These are phyloP conservation scores for Symphodus melops DNA, from an alignment of 2,113 vertebrate species.

Conservation along the genomic window DNA sequence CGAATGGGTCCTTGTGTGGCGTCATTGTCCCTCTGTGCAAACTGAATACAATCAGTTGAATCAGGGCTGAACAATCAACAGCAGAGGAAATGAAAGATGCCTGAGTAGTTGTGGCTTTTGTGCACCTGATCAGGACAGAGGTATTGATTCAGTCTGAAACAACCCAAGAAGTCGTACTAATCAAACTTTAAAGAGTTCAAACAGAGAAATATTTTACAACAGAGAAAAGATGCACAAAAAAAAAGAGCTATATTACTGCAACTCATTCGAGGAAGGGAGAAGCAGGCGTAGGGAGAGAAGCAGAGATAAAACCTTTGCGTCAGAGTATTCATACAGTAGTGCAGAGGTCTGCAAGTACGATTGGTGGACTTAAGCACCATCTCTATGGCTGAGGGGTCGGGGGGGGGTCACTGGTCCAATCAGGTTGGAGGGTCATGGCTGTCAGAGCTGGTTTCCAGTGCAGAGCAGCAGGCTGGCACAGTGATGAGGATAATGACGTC, in stretches of 20 bases:
- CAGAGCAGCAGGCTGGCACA: conserved; percentile 78
- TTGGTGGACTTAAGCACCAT: conserved; percentile 75
- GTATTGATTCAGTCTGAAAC: conserved; percentile 68
- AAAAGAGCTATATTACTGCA: conserved; percentile 30
- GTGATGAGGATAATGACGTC: conserved; percentile 78
- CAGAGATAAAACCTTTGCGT: conserved; percentile 50
- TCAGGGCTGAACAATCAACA: conserved; percentile 75
- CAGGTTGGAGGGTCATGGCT: conserved; percentile 75
- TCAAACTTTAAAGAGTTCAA: conserved; percentile 54
- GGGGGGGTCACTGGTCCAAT: conserved; percentile 68
- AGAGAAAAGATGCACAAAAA: conserved; percentile 47
- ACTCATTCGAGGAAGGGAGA: conserved; percentile 41
- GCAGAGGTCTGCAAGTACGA: conserved; percentile 75
- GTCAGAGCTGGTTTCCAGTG: conserved; percentile 77
- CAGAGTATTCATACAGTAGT: conserved; percentile 59
- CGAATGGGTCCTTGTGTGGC: conserved; percentile 41
- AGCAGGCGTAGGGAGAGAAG: conserved; percentile 47
- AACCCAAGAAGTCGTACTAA: conserved; percentile 59
- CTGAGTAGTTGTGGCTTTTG: conserved; percentile 78
- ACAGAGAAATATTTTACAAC: conserved; percentile 66
- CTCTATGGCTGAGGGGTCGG: conserved; percentile 73
- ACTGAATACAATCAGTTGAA: conserved; percentile 75
- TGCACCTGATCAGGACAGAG: conserved; percentile 77
- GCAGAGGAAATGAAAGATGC: conserved; percentile 75
- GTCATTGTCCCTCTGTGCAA: conserved; percentile 42